These are phyloP conservation scores for Pseudochaenichthys georgianus DNA, from an alignment of 2,797 vertebrate genomes.

Conservation along the genomic window DNA sequence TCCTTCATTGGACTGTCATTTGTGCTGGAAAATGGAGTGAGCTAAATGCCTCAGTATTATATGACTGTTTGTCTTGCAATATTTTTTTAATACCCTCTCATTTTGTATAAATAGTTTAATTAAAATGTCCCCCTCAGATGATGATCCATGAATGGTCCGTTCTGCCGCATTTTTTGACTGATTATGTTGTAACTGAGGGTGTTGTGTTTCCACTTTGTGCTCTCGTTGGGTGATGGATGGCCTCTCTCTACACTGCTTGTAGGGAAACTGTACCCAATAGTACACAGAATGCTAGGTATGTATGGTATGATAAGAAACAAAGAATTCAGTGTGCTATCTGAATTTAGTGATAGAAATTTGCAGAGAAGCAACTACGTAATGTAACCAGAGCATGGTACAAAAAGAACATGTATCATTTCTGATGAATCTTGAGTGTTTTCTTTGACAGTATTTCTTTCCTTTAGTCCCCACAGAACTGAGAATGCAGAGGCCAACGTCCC, in stretches of 20 bases:
- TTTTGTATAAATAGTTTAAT: conserved; percentile 52
- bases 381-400: neutral
- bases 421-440: neutral
- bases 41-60: conserved; percentile 43
- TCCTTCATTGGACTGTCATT: conserved; percentile 1
- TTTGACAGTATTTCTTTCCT: conserved; percentile 19
- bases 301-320: conserved; percentile 6
- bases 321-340: neutral
- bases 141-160: conserved; percentile 28
- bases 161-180: conserved; percentile 33
- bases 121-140: conserved; percentile 41
- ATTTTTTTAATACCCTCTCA: conserved; percentile 11
- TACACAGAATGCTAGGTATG: conserved; percentile 82
- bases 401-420: neutral
- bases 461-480: conserved; percentile 83
- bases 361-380: neutral
- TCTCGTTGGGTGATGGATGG: conserved; percentile 76
- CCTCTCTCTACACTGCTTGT: conserved; percentile 61
- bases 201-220: conserved; percentile 82
- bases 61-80: conserved; percentile 28
- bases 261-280: conserved; percentile 82
- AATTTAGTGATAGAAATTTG: neutral
- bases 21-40: conserved; percentile 25
- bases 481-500: conserved; percentile 81
- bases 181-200: conserved; percentile 71